Evolutionary conservation across 2,113 vertebrate species (phyloP).

Genomic region (Callorhinus ursinus): DNA sequence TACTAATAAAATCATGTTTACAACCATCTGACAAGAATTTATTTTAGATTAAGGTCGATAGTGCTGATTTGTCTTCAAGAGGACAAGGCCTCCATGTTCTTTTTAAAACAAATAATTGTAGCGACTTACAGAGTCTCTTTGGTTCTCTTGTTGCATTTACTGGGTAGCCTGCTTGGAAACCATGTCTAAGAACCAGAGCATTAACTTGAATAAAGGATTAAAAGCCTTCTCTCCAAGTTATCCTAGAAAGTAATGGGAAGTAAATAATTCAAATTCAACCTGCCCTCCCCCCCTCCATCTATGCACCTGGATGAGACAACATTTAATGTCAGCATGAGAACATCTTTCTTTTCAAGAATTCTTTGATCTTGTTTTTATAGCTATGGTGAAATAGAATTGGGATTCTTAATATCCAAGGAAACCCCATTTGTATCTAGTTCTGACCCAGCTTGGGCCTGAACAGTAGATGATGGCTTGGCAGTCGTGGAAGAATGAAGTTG

Average conservation of each 20-base stretch:
- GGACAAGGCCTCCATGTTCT: not conserved
- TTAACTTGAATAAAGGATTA: not conserved
- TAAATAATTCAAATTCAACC: not conserved
- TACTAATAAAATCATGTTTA: not conserved
- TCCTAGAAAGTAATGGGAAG: not conserved
- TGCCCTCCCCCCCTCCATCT: not conserved
- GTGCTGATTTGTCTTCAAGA: not conserved
- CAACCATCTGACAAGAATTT: not conserved
- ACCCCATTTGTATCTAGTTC: not conserved
- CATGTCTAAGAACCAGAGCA: not conserved
- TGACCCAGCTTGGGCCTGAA: not conserved
- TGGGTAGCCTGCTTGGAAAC: not conserved
- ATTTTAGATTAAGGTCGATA: not conserved
- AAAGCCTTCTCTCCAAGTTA: not conserved
- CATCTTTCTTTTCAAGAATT: not conserved
- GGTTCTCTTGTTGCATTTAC: not conserved
- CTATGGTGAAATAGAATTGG: not conserved
- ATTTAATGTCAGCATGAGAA: not conserved
- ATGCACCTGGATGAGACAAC: not conserved
- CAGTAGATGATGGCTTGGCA: not conserved
- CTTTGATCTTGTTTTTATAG: not conserved
- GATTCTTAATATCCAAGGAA: not conserved
- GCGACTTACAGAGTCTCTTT: not conserved
- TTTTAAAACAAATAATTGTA: not conserved
- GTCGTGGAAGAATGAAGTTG: conserved; percentile 13